Conservation (phyloP, 2,797 vertebrate genomes). For the Enteromius paludinosus region DNA sequence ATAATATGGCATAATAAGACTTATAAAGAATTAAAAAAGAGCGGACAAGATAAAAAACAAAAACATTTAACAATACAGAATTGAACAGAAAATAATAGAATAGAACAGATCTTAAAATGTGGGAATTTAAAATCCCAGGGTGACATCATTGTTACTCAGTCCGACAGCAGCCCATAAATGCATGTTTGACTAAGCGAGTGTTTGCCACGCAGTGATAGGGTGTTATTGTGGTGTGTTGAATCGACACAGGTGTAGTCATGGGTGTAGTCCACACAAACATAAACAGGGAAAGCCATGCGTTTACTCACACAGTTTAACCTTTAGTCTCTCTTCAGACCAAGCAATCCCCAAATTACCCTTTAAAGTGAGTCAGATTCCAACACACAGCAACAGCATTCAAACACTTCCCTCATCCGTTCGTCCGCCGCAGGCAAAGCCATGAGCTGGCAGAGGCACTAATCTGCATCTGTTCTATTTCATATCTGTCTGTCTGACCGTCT, state of each 20-base stretch:
- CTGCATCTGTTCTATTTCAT: conserved; percentile 40
- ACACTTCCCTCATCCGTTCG: background rate
- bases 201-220: conserved; percentile 25
- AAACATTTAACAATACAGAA: too few species aligned
- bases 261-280: conserved; percentile 56
- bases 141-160: background rate
- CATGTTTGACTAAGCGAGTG: background rate
- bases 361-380: conserved; percentile 40
- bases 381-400: conserved; percentile 33
- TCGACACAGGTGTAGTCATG: conserved; percentile 54
- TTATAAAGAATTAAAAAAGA: background rate
- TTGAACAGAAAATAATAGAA: background rate
- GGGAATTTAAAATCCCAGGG: background rate
- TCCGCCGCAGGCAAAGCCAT: background rate
- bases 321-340: conserved; percentile 41
- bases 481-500: conserved; percentile 14
- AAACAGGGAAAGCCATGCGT: conserved; percentile 48
- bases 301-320: conserved; percentile 56
- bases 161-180: too few species aligned
- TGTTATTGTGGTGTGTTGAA: conserved; percentile 32
- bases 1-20: background rate
- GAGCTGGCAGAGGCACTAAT: background rate
- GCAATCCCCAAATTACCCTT: conserved; percentile 30
- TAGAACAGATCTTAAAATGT: background rate
- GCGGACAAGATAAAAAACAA: too few species aligned